These are phyloP conservation scores for Cynopterus sphinx DNA, from an alignment of 2,797 vertebrate genomes.

Conservation along the genomic window DNA sequence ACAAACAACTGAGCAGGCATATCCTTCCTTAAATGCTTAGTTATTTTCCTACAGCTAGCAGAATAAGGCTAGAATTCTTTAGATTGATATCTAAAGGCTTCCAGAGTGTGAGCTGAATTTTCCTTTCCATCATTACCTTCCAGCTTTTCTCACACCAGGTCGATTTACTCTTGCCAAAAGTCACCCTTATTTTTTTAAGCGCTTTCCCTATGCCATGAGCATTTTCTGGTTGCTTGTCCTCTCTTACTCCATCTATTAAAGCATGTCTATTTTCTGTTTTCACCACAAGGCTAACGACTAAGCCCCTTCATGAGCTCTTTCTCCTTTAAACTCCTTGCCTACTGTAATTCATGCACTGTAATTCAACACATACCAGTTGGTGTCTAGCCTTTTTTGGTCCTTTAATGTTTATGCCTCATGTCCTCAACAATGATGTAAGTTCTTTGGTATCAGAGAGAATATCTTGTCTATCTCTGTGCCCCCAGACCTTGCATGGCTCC, in stretches of 20 bases:
- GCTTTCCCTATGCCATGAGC: neutral
- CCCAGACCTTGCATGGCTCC: neutral
- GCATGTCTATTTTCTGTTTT: neutral
- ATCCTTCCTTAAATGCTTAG: neutral
- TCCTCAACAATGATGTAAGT: neutral
- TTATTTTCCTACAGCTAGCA: neutral
- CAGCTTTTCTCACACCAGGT: neutral
- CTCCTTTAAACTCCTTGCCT: neutral
- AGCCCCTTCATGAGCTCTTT: neutral
- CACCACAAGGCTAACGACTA: neutral
- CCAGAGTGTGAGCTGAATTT: neutral
- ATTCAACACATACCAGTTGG: neutral
- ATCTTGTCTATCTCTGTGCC: constrained; percentile 34
- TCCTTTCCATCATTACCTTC: neutral
- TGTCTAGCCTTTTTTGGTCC: neutral
- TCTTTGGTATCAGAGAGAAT: neutral
- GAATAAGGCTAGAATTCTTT: neutral
- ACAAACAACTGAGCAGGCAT: neutral
- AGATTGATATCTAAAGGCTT: neutral
- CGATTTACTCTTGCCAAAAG: neutral
- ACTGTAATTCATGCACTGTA: neutral
- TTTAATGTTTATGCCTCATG: neutral
- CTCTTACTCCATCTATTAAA: neutral
- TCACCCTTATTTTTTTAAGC: neutral
- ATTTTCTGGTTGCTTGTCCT: neutral